These are phyloP conservation scores for Drosophila seguyi DNA, from an alignment of 1,140 invertebrate species.

Conservation along the genomic window DNA sequence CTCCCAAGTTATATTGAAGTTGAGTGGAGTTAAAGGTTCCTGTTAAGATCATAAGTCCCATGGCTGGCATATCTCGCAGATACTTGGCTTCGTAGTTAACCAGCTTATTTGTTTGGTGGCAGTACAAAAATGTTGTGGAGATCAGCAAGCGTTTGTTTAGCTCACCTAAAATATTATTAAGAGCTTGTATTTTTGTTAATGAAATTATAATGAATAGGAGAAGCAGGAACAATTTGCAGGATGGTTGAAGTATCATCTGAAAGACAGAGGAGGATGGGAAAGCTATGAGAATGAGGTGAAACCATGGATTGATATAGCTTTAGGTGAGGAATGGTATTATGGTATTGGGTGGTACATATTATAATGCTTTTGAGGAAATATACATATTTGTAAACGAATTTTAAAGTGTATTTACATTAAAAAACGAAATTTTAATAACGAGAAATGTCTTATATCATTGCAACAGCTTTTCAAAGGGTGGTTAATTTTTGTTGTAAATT, in stretches of 20 bases:
- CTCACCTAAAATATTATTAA: conserved; percentile 33
- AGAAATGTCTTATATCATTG: no score
- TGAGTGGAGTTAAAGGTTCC: conserved; percentile 24
- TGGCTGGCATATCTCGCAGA: not conserved
- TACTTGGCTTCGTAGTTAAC: conserved; percentile 1
- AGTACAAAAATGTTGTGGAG: conserved; percentile 43
- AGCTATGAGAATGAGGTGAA: not conserved
- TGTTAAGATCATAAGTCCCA: conserved; percentile 23
- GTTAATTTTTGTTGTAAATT: no score
- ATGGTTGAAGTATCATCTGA: conserved; percentile 44
- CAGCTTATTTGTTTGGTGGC: conserved; percentile 2
- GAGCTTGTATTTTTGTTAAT: not conserved
- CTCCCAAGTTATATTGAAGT: conserved; percentile 16
- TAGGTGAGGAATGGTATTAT: not conserved
- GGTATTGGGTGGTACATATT: no score
- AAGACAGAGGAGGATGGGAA: conserved; percentile 33
- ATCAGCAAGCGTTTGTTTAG: conserved; percentile 48
- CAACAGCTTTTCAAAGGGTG: no score
- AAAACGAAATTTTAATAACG: no score
- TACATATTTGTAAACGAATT: no score
- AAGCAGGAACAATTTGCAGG: conserved; percentile 1
- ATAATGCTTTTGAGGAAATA: no score
- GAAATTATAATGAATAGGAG: conserved; percentile 8
- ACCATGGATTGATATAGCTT: no score
- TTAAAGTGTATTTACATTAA: no score